phyloP scores from a whole-genome alignment of 2,113 vertebrate genomes.

The Hippopotamus amphibius region DNA sequence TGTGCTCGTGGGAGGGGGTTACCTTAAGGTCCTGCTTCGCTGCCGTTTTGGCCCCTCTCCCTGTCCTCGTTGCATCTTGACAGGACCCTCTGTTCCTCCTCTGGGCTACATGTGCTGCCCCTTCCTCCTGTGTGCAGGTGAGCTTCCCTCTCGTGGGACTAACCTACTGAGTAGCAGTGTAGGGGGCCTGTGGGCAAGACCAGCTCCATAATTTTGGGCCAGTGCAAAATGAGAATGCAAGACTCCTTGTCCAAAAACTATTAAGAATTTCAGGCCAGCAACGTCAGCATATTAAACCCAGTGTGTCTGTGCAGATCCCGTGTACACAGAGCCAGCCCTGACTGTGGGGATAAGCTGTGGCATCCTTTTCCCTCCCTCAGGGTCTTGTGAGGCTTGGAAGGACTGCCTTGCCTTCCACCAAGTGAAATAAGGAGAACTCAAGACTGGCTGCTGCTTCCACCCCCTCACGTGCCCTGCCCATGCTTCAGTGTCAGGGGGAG shows the following conservation, averaged over 20 bases:
- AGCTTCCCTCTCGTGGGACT: not conserved
- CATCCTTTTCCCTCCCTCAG: not conserved
- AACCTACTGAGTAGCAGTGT: no score
- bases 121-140: not conserved
- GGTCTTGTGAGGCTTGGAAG: not conserved
- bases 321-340: not conserved
- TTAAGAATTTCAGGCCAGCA: not conserved
- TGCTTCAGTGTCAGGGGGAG: not conserved
- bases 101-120: not conserved
- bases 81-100: not conserved
- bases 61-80: not conserved
- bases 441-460: not conserved
- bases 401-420: not conserved
- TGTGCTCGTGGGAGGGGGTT: not conserved
- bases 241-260: not conserved
- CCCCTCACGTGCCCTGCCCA: fast-evolving
- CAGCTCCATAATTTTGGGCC: not conserved
- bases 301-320: fast-evolving
- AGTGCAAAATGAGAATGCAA: not conserved
- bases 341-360: not conserved
- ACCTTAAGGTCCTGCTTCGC: not conserved
- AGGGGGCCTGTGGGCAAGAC: not conserved
- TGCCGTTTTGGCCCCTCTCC: not conserved
- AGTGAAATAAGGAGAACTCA: not conserved
- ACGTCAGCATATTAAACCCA: not conserved